Percentiles rank a stretch among this genome's conserved stretches.
Conservation (phyloP, 2,888 invertebrate genomes). For the Odontothrips loti region DNA sequence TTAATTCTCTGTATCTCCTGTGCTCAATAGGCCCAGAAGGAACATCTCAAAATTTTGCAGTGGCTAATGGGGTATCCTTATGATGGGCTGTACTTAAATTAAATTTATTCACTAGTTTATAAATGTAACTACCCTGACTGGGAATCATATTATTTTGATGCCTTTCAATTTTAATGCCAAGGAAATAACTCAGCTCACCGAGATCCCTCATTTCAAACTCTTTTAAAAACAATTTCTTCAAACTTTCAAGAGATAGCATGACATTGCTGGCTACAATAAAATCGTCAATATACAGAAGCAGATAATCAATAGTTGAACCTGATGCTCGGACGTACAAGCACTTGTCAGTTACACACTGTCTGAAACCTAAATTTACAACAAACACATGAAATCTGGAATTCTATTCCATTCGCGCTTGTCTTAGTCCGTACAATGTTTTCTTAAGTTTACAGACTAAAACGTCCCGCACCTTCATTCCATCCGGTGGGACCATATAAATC, state of each 20-base stretch:
- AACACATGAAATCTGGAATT: too few species aligned
- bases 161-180: constrained; percentile 40
- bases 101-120: constrained; percentile 39
- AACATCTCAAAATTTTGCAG: neutral
- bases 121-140: constrained; percentile 39
- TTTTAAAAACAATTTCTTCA: constrained; percentile 28
- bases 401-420: too few species aligned
- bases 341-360: too few species aligned
- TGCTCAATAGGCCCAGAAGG: neutral
- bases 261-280: too few species aligned
- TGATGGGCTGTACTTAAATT: constrained; percentile 40
- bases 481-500: too few species aligned
- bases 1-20: neutral
- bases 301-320: too few species aligned
- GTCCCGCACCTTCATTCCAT: too few species aligned
- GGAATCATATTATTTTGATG: constrained; percentile 37
- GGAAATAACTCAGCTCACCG: constrained; percentile 39
- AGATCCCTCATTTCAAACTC: constrained; percentile 41
- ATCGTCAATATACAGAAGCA: too few species aligned
- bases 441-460: too few species aligned
- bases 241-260: constrained; percentile 38
- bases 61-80: constrained; percentile 38
- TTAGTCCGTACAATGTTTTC: too few species aligned
- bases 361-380: too few species aligned
- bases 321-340: too few species aligned